Conservation (phyloP, 1,140 invertebrate species). For the Megalonaias nervosa region DNA sequence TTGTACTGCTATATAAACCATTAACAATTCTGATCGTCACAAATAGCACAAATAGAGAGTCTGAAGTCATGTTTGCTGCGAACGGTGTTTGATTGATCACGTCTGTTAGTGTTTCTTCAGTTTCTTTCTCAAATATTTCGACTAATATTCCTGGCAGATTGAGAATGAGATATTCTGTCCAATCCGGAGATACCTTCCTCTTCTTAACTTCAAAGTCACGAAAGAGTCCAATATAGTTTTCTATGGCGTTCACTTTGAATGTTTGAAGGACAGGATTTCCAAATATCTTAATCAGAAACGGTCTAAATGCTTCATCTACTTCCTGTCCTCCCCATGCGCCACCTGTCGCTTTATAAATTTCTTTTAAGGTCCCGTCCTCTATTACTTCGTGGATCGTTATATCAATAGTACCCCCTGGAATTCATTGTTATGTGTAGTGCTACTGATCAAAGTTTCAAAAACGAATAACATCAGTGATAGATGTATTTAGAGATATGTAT, state of each 20-base stretch:
- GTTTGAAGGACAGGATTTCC: constrained; percentile 6
- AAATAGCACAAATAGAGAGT: too few species aligned
- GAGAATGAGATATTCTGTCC: background rate
- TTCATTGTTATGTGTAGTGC: too few species aligned
- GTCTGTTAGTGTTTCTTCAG: background rate
- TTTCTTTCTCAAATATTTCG: background rate
- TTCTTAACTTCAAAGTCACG: constrained; percentile 38
- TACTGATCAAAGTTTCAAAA: too few species aligned
- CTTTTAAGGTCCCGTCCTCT: too few species aligned
- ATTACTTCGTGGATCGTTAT: constrained; percentile 40
- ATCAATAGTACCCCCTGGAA: constrained; percentile 42
- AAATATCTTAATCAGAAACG: constrained; percentile 22
- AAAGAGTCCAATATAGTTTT: constrained; percentile 24
- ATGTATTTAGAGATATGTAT: too few species aligned
- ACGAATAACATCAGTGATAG: too few species aligned
- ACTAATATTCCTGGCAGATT: background rate
- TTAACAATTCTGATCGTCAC: too few species aligned
- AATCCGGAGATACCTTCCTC: constrained; percentile 5
- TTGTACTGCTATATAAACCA: too few species aligned
- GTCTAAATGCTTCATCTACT: constrained; percentile 33
- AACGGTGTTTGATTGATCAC: too few species aligned
- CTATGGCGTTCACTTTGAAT: constrained; percentile 9
- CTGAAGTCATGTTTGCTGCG: background rate
- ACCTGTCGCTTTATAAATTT: too few species aligned
- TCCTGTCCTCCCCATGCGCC: too few species aligned